Evolutionary conservation across 1,140 invertebrate genomes (phyloP).

Genomic region (Conopomorpha cramerella): DNA sequence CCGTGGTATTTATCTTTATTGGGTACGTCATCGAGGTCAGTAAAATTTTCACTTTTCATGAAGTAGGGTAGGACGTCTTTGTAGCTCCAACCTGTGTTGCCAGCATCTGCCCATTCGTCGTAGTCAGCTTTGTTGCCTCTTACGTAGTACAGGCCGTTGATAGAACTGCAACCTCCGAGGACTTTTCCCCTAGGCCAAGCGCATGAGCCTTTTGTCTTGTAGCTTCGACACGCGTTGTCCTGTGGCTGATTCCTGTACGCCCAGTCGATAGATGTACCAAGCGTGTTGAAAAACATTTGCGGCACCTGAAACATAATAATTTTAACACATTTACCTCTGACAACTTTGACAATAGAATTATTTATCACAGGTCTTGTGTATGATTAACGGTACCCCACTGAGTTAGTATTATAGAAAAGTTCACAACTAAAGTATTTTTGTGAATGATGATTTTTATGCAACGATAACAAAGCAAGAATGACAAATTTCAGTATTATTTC

Average conservation of each 20-base stretch:
- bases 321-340: too few species aligned
- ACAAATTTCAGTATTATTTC: too few species aligned
- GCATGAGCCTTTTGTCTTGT: constrained; percentile 31
- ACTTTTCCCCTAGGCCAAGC: constrained; percentile 57
- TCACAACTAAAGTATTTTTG: too few species aligned
- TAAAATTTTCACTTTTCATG: constrained; percentile 5
- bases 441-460: too few species aligned
- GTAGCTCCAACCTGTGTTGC: constrained; percentile 77
- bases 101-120: constrained; percentile 65
- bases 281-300: not conserved
- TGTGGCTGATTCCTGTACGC: constrained; percentile 64
- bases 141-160: constrained; percentile 79
- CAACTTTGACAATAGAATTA: too few species aligned
- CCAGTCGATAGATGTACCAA: constrained; percentile 57
- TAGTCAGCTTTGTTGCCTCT: constrained; percentile 73
- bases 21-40: too few species aligned
- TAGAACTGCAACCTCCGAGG: constrained; percentile 69
- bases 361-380: too few species aligned
- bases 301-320: constrained; percentile 1
- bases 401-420: too few species aligned
- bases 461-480: too few species aligned
- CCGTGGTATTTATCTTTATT: constrained; percentile 75
- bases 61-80: constrained; percentile 57
- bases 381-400: too few species aligned
- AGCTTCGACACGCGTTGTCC: constrained; percentile 46